These are phyloP conservation scores for Cheiracanthium punctorium DNA, from an alignment of 2,888 invertebrate genomes.

Conservation along the genomic window DNA sequence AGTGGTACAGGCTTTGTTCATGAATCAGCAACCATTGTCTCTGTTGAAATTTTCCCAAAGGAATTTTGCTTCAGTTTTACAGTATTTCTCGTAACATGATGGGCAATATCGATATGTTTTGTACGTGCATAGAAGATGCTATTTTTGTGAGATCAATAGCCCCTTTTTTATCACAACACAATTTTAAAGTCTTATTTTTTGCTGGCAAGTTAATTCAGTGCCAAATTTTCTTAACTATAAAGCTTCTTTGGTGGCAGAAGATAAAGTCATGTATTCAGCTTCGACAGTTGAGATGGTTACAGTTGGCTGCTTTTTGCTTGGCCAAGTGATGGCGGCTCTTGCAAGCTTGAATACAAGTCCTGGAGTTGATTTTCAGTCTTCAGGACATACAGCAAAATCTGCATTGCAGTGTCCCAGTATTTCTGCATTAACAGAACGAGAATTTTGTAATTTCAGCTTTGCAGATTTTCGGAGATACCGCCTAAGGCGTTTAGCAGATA, in stretches of 20 bases:
- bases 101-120: no score
- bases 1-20: no score
- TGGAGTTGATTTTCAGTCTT: slow-evolving; percentile 57
- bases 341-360: slow-evolving; percentile 55
- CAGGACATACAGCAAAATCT: slow-evolving; percentile 67
- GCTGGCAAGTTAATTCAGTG: background rate
- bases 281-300: slow-evolving; percentile 71
- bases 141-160: background rate
- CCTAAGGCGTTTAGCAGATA: slow-evolving; percentile 12
- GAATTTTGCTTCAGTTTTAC: no score
- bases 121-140: background rate
- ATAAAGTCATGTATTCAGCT: slow-evolving; percentile 72
- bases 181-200: background rate
- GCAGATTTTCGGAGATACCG: slow-evolving; percentile 17
- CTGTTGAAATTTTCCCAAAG: no score
- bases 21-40: no score
- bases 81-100: no score
- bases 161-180: slow-evolving; percentile 10
- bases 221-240: slow-evolving; percentile 46
- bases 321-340: slow-evolving; percentile 52
- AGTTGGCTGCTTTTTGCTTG: slow-evolving; percentile 59
- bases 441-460: no score
- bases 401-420: slow-evolving; percentile 65
- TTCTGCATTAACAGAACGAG: background rate
- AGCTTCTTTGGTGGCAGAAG: slow-evolving; percentile 68